Conservation (phyloP, 2,797 vertebrate species). For the Masticophis lateralis region DNA sequence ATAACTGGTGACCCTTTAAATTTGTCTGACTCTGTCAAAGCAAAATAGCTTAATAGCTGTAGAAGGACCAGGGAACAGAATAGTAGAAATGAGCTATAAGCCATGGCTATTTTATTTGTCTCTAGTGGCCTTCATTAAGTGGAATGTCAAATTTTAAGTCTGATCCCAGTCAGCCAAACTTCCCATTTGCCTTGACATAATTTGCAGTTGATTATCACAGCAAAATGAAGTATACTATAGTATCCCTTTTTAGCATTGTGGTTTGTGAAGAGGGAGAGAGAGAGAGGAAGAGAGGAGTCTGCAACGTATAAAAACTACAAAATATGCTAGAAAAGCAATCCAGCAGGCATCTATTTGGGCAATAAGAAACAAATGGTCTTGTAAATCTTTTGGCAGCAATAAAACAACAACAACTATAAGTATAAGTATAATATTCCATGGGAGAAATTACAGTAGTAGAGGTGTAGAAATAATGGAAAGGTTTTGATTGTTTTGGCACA, state of each 20-base stretch:
- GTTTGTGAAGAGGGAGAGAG: neutral
- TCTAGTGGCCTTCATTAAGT: neutral
- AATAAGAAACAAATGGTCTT: neutral
- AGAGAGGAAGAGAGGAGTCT: neutral
- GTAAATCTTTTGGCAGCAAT: conserved; percentile 23
- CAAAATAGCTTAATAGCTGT: neutral
- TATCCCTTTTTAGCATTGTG: neutral
- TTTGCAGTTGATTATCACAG: neutral
- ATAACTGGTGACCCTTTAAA: neutral
- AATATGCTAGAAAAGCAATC: neutral
- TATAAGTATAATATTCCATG: conserved; percentile 15
- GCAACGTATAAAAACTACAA: neutral
- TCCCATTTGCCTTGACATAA: neutral
- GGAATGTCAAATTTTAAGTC: neutral
- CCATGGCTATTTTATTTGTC: neutral
- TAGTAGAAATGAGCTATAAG: neutral
- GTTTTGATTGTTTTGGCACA: conserved; percentile 29
- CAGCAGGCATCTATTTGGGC: neutral
- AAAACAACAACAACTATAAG: neutral
- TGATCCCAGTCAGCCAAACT: neutral
- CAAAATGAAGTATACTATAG: neutral
- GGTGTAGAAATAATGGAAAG: conserved; percentile 19
- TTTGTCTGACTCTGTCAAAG: neutral
- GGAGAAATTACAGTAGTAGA: conserved; percentile 8
- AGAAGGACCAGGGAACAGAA: neutral